These are phyloP conservation scores for Hirudinaria manillensis DNA, from an alignment of 2,888 invertebrate species.

Conservation along the genomic window DNA sequence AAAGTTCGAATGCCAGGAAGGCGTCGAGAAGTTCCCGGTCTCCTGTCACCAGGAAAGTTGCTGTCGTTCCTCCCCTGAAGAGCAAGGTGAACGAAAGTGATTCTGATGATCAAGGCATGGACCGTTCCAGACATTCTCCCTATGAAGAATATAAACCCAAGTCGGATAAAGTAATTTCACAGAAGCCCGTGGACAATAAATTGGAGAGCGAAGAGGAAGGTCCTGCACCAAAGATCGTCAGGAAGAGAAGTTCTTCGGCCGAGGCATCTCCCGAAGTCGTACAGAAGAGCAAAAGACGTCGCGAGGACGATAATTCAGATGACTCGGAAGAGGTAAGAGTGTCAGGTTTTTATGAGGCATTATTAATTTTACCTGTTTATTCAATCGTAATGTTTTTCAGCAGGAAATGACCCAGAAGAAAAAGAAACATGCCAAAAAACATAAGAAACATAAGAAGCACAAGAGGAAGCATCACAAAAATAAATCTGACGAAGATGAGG, in stretches of 20 bases:
- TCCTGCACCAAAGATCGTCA: too few relatives aligned
- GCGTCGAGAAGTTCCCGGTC: constrained; percentile 8
- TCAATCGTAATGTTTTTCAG: too few relatives aligned
- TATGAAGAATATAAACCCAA: too few relatives aligned
- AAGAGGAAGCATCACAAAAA: constrained; percentile 31
- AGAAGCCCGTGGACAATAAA: constrained; percentile 5
- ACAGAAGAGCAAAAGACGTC: not conserved
- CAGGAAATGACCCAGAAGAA: constrained; percentile 7
- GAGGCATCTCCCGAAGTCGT: not conserved
- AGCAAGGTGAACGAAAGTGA: constrained; percentile 5
- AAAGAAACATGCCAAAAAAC: constrained; percentile 31
- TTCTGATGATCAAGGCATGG: not conserved
- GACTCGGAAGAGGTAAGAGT: not conserved
- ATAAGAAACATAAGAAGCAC: constrained; percentile 37
- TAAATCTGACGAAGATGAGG: constrained; percentile 32
- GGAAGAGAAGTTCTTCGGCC: not conserved
- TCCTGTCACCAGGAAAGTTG: constrained; percentile 27
- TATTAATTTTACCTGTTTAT: too few relatives aligned
- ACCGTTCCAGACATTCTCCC: too few relatives aligned
- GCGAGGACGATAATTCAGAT: not conserved
- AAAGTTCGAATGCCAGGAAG: too few relatives aligned
- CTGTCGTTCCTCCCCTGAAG: constrained; percentile 26
- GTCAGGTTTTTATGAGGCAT: too few relatives aligned
- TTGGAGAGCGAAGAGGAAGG: not conserved
- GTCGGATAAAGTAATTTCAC: not conserved